Percentiles rank a stretch among this genome's conserved stretches.
Conservation (phyloP, 2,888 invertebrate genomes). For the Aplocera efformata region DNA sequence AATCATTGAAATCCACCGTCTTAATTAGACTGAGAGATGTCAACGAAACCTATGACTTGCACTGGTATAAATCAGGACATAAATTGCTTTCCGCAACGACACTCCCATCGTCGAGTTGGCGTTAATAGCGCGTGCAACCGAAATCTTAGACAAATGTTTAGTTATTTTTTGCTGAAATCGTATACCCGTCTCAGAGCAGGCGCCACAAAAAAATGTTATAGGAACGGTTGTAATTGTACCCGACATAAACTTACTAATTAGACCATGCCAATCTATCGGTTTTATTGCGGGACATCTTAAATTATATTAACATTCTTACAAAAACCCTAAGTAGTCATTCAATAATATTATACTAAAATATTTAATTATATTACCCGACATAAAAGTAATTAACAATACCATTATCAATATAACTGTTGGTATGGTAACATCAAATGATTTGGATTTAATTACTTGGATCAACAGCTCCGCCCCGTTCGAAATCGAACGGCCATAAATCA, state of each 20-base stretch:
- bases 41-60: slow-evolving; percentile 59
- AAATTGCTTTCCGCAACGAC: slow-evolving; percentile 75
- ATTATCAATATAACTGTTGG: slow-evolving; percentile 58
- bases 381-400: slow-evolving; percentile 57
- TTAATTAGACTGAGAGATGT: slow-evolving; percentile 71
- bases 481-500: slow-evolving; percentile 65
- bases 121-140: slow-evolving; percentile 78
- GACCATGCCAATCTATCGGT: slow-evolving; percentile 41
- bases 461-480: slow-evolving; percentile 58
- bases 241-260: slow-evolving; percentile 51
- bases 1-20: slow-evolving; percentile 63
- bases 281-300: slow-evolving; percentile 42
- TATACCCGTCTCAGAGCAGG: slow-evolving; percentile 53
- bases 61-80: slow-evolving; percentile 69
- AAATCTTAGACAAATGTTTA: slow-evolving; percentile 67
- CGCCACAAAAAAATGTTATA: slow-evolving; percentile 55
- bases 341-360: slow-evolving; percentile 45
- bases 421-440: slow-evolving; percentile 59
- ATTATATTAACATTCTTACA: slow-evolving; percentile 42
- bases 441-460: slow-evolving; percentile 69
- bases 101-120: slow-evolving; percentile 71
- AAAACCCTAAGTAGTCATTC: slow-evolving; percentile 43
- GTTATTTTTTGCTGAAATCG: slow-evolving; percentile 66
- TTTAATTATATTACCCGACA: slow-evolving; percentile 43
- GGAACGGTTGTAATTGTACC: slow-evolving; percentile 46